Base-by-base conservation (phyloP, 2,113 vertebrate species). In the Blennius ocellaris region DNA sequence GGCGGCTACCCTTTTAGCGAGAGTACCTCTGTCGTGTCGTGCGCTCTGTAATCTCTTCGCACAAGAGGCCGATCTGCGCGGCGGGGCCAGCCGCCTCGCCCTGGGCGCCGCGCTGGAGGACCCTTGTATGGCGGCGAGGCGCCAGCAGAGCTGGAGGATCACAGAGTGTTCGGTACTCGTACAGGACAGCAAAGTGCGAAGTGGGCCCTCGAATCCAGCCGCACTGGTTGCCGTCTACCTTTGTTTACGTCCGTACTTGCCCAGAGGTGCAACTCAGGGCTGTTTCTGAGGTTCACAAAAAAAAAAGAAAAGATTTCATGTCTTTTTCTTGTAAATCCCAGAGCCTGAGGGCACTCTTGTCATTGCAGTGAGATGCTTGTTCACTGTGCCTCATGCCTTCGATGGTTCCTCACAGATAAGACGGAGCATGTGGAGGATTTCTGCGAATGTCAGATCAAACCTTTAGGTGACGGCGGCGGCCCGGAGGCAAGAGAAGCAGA, bases 101-200 rank as follows among this genome's bases (percentile, higher is more conserved):
- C 1, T 4, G 68, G 63, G n/a, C 64, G 36, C 12, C 63, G 0
- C 49, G 8, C 73, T 45, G 45, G 74, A 84, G 78, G 66, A 47
- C 82, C 78, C 78, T 81, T 48, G 56, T 45, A 58, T 63, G 78
- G 70, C 77, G 82, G 73, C 61, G 65, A 84, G 64, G 39, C 38
- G 43, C 51, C 43, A 21, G 21, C 21, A 30, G 2, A 43, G 69
- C 11, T 17, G 52, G 64, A 16, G 62, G 63, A 37, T 50, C 49
- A 38, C 56, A 16, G 38, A 52, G 66, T 14, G 15, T 1, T 6
- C 43, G 51, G 67, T 51, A 50, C 51, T 55, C 50, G 41, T 52
- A 36, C n/a, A 39, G 59, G 50, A 72, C 54, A 21, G 38, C 59
- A n/a, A 21, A 38, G 48, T 61, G 43, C 37, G 47, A 51, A 69